Conservation (phyloP, 1,140 invertebrate genomes). For the Lanistes nyassanus region DNA sequence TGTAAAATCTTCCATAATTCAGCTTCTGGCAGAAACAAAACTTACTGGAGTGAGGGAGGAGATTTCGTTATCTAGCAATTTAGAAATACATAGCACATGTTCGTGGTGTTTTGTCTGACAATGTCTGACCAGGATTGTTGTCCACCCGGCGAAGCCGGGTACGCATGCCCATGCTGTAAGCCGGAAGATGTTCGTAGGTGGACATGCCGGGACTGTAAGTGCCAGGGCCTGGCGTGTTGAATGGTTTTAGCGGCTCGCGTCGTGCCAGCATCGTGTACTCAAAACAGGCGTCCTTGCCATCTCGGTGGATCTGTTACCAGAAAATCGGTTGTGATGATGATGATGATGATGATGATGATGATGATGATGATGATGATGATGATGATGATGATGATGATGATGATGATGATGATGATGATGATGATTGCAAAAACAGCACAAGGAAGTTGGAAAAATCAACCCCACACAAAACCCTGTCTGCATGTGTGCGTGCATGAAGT, state of each 20-base stretch:
- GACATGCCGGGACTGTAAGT: constrained; percentile 82
- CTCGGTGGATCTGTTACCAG: constrained; percentile 42
- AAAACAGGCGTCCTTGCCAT: constrained; percentile 63
- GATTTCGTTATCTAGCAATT: too few species aligned
- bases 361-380: constrained; percentile 38
- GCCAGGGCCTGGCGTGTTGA: constrained; percentile 83
- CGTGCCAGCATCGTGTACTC: constrained; percentile 61
- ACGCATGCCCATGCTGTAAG: constrained; percentile 78
- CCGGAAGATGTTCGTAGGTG: constrained; percentile 71
- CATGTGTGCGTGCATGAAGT: background rate
- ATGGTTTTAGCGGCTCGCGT: constrained; percentile 55
- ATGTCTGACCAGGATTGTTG: constrained; percentile 71
- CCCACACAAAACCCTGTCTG: background rate
- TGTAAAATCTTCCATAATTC: too few species aligned
- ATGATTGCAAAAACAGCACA: background rate
- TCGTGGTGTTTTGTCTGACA: too few species aligned
- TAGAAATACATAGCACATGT: too few species aligned
- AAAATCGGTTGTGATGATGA: constrained; percentile 13
- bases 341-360: constrained; percentile 34
- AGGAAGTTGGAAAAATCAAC: background rate
- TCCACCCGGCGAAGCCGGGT: constrained; percentile 66
- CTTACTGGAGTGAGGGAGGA: too few species aligned
- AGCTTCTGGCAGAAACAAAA: too few species aligned
- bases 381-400: constrained; percentile 39
- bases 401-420: constrained; percentile 23